Evolutionary conservation across 1,140 invertebrate genomes (phyloP).

Genomic region (Tetragnatha versicolor): DNA sequence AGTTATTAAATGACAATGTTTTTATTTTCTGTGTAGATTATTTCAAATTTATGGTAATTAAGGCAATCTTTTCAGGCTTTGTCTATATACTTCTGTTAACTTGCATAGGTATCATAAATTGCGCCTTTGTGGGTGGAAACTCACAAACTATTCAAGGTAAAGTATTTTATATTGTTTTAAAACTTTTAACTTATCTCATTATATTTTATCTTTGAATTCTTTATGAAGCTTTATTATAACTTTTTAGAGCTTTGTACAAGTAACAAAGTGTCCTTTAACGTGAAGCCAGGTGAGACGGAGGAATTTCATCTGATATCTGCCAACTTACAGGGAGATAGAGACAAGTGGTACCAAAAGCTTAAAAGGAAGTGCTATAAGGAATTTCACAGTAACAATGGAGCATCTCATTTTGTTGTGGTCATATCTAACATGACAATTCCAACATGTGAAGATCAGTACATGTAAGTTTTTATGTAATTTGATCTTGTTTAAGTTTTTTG

Average conservation of each 20-base stretch:
- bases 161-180: background rate
- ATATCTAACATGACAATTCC: conserved; percentile 30
- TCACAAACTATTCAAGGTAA: conserved; percentile 23
- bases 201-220: background rate
- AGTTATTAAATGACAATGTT: too few species aligned
- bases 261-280: background rate
- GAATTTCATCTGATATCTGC: background rate
- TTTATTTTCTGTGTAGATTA: too few species aligned
- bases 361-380: conserved; percentile 15
- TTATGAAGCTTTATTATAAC: background rate
- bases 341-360: conserved; percentile 35
- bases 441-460: too few species aligned
- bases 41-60: too few species aligned
- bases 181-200: background rate
- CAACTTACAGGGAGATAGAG: background rate
- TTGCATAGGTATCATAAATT: background rate
- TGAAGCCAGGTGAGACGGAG: background rate
- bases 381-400: conserved; percentile 32
- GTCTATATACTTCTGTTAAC: conserved; percentile 3
- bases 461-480: too few species aligned
- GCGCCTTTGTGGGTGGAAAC: background rate
- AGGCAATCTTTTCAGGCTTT: conserved; percentile 12
- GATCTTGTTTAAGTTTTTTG: too few species aligned
- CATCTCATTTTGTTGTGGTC: conserved; percentile 6
- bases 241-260: conserved; percentile 16